These are phyloP conservation scores for Ciconia nigra DNA, from an alignment of 2,797 vertebrate genomes.

Conservation along the genomic window DNA sequence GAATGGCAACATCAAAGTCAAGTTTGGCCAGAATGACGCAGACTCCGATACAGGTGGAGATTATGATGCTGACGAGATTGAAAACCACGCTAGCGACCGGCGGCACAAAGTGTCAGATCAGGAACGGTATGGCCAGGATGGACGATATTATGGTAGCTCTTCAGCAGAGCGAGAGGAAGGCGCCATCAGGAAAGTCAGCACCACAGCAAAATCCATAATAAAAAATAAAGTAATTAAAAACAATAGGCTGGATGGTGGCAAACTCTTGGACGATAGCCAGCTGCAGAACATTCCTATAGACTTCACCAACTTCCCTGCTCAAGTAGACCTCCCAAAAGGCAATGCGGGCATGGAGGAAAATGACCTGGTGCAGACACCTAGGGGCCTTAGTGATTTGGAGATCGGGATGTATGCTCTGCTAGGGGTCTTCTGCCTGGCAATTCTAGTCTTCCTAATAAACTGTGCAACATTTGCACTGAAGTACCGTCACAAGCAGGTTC, in stretches of 20 bases:
- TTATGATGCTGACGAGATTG: conserved; percentile 80
- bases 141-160: conserved; percentile 79
- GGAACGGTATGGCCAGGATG: conserved; percentile 79
- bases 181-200: conserved; percentile 71
- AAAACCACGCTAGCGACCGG: conserved; percentile 83
- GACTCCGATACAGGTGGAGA: conserved; percentile 61
- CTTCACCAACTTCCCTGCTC: conserved; percentile 90
- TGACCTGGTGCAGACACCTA: conserved; percentile 78
- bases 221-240: conserved; percentile 64
- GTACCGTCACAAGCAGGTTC: conserved; percentile 92
- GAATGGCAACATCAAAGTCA: conserved; percentile 82
- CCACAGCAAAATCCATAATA: conserved; percentile 81
- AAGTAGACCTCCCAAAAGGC: conserved; percentile 83
- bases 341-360: conserved; percentile 75
- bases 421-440: conserved; percentile 95
- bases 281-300: conserved; percentile 85
- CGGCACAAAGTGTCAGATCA: conserved; percentile 77
- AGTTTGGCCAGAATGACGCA: conserved; percentile 82
- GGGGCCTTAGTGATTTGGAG: conserved; percentile 92
- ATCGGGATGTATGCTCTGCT: conserved; percentile 97
- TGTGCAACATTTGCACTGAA: conserved; percentile 93
- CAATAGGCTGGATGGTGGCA: conserved; percentile 73
- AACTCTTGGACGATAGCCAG: conserved; percentile 76
- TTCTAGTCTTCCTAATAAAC: conserved; percentile 96
- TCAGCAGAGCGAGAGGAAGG: conserved; percentile 82